Evolutionary conservation across 1,140 invertebrate genomes (phyloP), one percentile per base, ranked within the genome.

Genomic region (Drosophila ficusphila): DNA sequence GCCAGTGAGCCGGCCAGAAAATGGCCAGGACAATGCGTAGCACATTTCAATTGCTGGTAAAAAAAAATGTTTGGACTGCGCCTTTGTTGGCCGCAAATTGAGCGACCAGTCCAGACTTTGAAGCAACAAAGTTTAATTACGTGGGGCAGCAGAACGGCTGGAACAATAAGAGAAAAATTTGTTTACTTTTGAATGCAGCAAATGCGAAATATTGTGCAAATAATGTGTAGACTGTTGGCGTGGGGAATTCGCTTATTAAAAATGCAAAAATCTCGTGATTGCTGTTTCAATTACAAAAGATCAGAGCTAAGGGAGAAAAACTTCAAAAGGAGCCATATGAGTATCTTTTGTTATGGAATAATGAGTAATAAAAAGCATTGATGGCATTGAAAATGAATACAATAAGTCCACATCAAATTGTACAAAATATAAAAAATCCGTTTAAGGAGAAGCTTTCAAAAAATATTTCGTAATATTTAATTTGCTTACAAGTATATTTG

Each of bases 91-190:
- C 72, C 78, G 68, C 81, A 85, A 85, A 85, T 85, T 81, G 81
- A 85, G 79, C 81, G 81, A 72, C 81, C 76, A 72, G 46, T 47
- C 47, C 61, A 49, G 48, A 79, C 81, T 86, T 86, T 85, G 81
- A 79, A 85, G 76, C 76, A 86, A 86, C 82, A 86, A 86, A 85
- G 76, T 86, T 85, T 85, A 85, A 85, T 85, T 85, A 85, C 79
- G 79, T 68, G 72, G 57, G 57, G 36, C 31, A 41, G 29, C 38
- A 41, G 21, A 8, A 29, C 29, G 16, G 12, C 44, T 68, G 61
- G 76, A 61, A 61, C 62, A 73, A 51, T 74, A 79, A 76, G 68
- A 60, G 70, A 1, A 39, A 67, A 67, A 67, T 52, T 67, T 67
- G 60, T 81, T 52, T 61, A 53, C 58, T 76, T 76, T 72, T 61